These are phyloP conservation scores for Nesoenas mayeri DNA, from an alignment of 2,113 vertebrate genomes.

Conservation along the genomic window DNA sequence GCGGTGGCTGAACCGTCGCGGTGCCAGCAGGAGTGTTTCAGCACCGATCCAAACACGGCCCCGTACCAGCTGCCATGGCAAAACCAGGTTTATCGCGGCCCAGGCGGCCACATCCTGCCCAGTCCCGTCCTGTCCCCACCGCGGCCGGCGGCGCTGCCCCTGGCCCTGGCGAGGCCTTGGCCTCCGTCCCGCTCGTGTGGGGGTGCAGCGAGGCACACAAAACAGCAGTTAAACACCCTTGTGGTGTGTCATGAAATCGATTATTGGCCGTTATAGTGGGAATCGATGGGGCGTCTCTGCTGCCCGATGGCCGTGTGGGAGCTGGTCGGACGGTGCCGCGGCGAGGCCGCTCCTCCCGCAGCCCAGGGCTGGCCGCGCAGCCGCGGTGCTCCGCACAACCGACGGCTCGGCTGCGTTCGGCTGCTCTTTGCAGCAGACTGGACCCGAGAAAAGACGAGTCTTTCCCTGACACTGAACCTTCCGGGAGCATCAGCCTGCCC, in stretches of 20 bases:
- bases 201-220: fast-evolving
- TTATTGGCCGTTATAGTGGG: background rate
- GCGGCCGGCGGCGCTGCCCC: background rate
- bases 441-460: background rate
- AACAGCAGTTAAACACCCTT: fast-evolving
- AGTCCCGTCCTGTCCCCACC: no score
- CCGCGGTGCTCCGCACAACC: fast-evolving
- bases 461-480: background rate
- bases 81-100: no score
- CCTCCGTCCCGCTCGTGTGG: background rate
- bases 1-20: no score
- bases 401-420: background rate
- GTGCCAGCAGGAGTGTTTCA: no score
- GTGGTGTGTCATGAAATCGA: no score
- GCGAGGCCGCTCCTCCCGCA: background rate
- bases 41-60: no score
- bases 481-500: background rate
- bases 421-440: background rate
- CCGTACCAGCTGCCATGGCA: no score
- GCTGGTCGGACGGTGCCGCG: fast-evolving
- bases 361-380: fast-evolving
- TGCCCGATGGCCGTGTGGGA: background rate
- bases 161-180: no score
- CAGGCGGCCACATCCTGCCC: no score
- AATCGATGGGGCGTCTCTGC: background rate